Base-by-base conservation (phyloP, 2,113 vertebrate species). In the Callopanchax toddi region DNA sequence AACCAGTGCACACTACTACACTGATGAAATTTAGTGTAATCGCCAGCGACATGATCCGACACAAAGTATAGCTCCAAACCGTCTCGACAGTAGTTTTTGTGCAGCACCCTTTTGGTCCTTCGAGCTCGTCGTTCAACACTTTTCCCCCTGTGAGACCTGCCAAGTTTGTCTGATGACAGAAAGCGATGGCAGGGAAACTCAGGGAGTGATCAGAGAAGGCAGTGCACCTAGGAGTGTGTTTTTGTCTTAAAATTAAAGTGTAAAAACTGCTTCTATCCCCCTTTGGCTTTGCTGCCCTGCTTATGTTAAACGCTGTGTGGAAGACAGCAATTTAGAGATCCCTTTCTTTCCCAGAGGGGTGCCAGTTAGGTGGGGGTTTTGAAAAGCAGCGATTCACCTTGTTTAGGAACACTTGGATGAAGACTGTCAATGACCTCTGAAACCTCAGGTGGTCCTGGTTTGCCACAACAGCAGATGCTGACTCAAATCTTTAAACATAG, bases 71-170 rank as follows among this genome's bases (percentile, higher is more conserved):
- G 71, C 78, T 81, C 22, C 46, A 42, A 71, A 76, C 65, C 65
- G 59, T 78, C 49, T 70, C 50, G 62, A 6, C 81, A 86, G 68
- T 83, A 81, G 81, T 74, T 86, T 70, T 18, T 36, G 45, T 40
- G 43, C 18, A 52, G 51, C 58, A 64, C 12, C 50, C 43, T 25
- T 75, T 58, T 23, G 25, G 77, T 78, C 40, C 36, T 78, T 49
- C 67, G 61, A 61, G 51, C 37, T 49, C 48, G 37, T 32, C 37
- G n/a, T 60, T 55, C 32, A 29, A 67, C 63, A 56, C 54, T 61
- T 50, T n/a, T 32, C 29, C 51, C 42, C 57, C 50, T 2, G 1
- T 40, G 65, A 54, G 60, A 76, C 18, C 46, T 63, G 73, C 67
- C 59, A 74, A 22, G 61, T 74, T 69, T 66, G 60, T 56, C 56